Base-by-base conservation (phyloP, 2,888 invertebrate genomes). In the Andrena haemorrhoa region DNA sequence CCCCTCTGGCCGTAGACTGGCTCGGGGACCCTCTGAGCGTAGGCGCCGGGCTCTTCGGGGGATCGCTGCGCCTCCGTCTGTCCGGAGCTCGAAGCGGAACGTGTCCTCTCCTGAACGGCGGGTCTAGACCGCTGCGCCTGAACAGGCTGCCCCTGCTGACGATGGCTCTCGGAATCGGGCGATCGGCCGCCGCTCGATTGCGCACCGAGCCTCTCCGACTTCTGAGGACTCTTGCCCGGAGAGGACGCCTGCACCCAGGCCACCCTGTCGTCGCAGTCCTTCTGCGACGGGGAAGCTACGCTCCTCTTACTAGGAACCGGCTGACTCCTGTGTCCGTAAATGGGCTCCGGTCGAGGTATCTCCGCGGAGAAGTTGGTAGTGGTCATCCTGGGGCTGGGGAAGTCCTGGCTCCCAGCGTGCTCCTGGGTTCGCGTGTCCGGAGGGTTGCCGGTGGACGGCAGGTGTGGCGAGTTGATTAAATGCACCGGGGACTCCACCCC, bases 401-500 rank as follows among this genome's bases (percentile, higher is more conserved):
- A n/a, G 1, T 41, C 75, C 3, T 64, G 77, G 4, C 53, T 69
- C 12, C 63, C 65, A 2, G 47, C 58, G n/a, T 49, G 49, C 8
- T 74, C 73, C n/a, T 53, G 78, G 56, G 51, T 47, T 10, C 76
- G 68, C 12, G 51, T 23, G 2, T 86, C 75, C 16, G 73, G 7
- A 33, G 81, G 26, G 10, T 63, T 56, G 1, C 56, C 2, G 31
- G 26, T 8, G 68, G 53, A 0, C 70, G 51, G 2, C 80, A 86
- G 23, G 66, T 89, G 90, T 5, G 91, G 90, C 3, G 91, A 90
- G 71, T 90, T 91, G 3, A 88, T 88, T 72, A 92, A 91, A 3
- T 89, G 91, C 7, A 92, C 84, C 0, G 93, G 93, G 0, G 93
- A 93, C 31, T 89, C 90, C 0, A 89, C 80, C 56, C 84, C 86